phyloP scores from a whole-genome alignment of 1,140 invertebrate genomes.

The Drosophila watanabei region DNA sequence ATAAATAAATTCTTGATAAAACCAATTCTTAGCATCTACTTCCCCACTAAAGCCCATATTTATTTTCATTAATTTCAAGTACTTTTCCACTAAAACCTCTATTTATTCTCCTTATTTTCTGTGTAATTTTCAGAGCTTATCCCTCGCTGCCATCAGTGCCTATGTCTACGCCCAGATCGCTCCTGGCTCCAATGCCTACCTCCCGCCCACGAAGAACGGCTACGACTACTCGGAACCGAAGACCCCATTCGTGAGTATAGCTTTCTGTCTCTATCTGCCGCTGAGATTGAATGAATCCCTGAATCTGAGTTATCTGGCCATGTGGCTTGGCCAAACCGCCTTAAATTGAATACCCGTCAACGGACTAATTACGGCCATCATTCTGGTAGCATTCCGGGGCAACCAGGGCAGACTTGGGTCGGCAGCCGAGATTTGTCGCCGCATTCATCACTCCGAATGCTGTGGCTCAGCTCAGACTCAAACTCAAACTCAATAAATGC shows the following conservation, averaged over 20 bases:
- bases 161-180: slow-evolving; percentile 79
- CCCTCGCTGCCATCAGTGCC: slow-evolving; percentile 74
- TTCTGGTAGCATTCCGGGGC: slow-evolving; percentile 41
- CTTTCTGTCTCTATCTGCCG: neutral
- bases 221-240: slow-evolving; percentile 83
- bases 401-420: slow-evolving; percentile 1
- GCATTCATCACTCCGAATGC: slow-evolving; percentile 46
- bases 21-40: no score
- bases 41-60: neutral
- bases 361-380: slow-evolving; percentile 70
- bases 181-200: slow-evolving; percentile 88
- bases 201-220: slow-evolving; percentile 87
- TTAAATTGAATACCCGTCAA: slow-evolving; percentile 67
- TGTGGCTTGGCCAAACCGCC: slow-evolving; percentile 24
- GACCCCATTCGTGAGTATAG: slow-evolving; percentile 74
- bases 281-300: neutral
- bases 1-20: no score
- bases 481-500: slow-evolving; percentile 22
- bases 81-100: slow-evolving; percentile 3
- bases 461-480: slow-evolving; percentile 31
- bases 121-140: slow-evolving; percentile 73
- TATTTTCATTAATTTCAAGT: neutral
- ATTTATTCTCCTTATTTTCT: neutral
- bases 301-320: slow-evolving; percentile 15
- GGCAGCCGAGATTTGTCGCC: slow-evolving; percentile 46